Evolutionary conservation across 2,888 invertebrate genomes (phyloP).

Genomic region (Cephus pulcher): DNA sequence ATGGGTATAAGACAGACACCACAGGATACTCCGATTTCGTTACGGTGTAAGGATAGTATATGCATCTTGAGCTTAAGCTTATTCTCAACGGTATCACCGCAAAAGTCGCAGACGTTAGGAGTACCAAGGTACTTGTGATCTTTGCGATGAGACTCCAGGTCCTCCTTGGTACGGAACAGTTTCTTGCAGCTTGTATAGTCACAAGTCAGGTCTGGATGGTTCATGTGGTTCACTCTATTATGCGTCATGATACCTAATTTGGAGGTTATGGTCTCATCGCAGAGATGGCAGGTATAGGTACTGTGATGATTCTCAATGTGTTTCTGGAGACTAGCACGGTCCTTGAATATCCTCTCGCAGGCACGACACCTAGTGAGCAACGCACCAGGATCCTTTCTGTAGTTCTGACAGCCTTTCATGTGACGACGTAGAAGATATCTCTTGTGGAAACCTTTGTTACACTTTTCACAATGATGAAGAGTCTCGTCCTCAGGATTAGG

Average conservation of each 20-base stretch:
- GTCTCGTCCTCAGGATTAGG: constrained; percentile 65
- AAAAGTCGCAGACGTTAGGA: constrained; percentile 71
- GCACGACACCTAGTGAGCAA: constrained; percentile 70
- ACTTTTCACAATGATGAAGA: constrained; percentile 70
- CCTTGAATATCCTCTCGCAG: constrained; percentile 71
- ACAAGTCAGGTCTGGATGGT: constrained; percentile 69
- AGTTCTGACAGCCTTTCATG: constrained; percentile 71
- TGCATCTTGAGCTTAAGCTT: constrained; percentile 73
- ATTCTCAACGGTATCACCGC: constrained; percentile 71
- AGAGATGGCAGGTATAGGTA: constrained; percentile 69
- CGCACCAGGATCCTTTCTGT: constrained; percentile 66
- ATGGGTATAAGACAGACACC: constrained; percentile 71
- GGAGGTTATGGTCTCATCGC: constrained; percentile 69
- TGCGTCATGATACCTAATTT: constrained; percentile 72
- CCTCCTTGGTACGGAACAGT: constrained; percentile 69
- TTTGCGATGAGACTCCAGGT: constrained; percentile 68
- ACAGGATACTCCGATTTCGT: constrained; percentile 70
- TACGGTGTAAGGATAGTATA: constrained; percentile 69
- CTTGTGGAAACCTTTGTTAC: constrained; percentile 71
- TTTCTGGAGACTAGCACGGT: constrained; percentile 69
- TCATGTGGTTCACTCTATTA: constrained; percentile 70
- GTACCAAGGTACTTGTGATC: constrained; percentile 67
- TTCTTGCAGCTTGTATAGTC: constrained; percentile 67
- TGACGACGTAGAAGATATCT: constrained; percentile 70
- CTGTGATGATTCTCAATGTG: constrained; percentile 71